phyloP scores from a whole-genome alignment of 2,113 vertebrate genomes.

The Gallinago jamesoni region DNA sequence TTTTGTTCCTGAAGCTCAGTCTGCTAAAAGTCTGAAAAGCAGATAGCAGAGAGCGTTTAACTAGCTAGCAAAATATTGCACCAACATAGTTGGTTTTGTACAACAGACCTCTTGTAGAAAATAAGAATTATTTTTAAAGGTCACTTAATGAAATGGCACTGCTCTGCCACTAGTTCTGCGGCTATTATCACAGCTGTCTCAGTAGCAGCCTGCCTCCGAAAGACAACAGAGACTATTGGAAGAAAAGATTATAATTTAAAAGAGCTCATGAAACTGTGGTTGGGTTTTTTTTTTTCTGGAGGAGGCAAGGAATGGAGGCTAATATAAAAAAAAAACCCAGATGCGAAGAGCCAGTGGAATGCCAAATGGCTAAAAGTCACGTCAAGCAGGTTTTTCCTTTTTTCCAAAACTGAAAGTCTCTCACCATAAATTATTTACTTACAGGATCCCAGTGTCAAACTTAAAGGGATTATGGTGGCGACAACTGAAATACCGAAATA shows the following conservation, averaged over 20 bases:
- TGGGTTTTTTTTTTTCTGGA: background rate
- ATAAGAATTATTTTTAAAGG: conserved; percentile 21
- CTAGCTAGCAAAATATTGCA: background rate
- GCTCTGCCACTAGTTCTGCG: background rate
- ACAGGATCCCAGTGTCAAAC: background rate
- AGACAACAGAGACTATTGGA: background rate
- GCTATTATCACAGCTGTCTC: background rate
- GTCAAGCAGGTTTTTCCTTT: background rate
- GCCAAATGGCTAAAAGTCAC: background rate
- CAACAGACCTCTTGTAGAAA: background rate
- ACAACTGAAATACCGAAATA: background rate
- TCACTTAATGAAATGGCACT: background rate
- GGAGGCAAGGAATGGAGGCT: background rate
- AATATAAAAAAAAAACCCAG: background rate
- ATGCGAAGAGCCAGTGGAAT: background rate
- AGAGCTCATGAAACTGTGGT: background rate
- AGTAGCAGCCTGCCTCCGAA: background rate
- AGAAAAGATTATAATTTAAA: background rate
- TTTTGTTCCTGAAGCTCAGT: background rate
- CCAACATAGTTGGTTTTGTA: background rate
- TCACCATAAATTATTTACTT: background rate
- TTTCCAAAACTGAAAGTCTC: background rate
- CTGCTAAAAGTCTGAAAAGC: background rate
- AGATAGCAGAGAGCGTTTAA: background rate
- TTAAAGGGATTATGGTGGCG: background rate